Evolutionary conservation across 2,113 vertebrate species (phyloP), one percentile per base, ranked within the genome.

Genomic region (Microtus pennsylvanicus): DNA sequence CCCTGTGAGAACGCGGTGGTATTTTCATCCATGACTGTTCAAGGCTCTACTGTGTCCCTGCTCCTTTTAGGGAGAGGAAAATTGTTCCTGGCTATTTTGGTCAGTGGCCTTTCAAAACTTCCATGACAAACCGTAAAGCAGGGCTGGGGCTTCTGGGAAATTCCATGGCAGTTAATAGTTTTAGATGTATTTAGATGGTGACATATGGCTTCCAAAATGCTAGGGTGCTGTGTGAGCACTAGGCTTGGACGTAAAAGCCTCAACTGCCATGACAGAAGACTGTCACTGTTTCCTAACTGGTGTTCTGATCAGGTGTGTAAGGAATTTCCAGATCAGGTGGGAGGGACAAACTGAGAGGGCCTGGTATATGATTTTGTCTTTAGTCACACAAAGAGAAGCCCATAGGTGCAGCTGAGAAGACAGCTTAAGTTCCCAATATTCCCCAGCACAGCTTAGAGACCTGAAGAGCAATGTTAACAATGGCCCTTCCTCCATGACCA

Each of bases 61-160:
- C 63, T 96, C 97, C 97, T 97, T 98, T 96, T 97, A 96, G 89
- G 96, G 97, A 97, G 13, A 97, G 89, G 95, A 97, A 98, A 97
- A 78, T 95, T 70, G 10, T 87, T 87, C 65, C 70, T 93, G 47
- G 95, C 91, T 98, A 98, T 98, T 98, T 97, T 93, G 33, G 94
- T 94, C 91, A 72, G 21, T 28, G 61, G 21, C 78, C 91, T 89
- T 94, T 86, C 67, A 91, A 90, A 97, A 94, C 72, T 96, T 97
- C 92, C 82, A 95, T 87, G 95, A 70, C 78, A 89, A 78, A 85
- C 5, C 72, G 26, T 92, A 92, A 93, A 92, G 45, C 70, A 58
- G 90, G 21, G 81, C 74, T 95, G 85, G 89, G 85, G 89, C 42
- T 94, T 93, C 92, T 96, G 95, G 82, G 94, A 97, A 92, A 94